These are phyloP conservation scores for Cinclus mexicanus DNA, from an alignment of 2,113 vertebrate genomes.

Conservation along the genomic window DNA sequence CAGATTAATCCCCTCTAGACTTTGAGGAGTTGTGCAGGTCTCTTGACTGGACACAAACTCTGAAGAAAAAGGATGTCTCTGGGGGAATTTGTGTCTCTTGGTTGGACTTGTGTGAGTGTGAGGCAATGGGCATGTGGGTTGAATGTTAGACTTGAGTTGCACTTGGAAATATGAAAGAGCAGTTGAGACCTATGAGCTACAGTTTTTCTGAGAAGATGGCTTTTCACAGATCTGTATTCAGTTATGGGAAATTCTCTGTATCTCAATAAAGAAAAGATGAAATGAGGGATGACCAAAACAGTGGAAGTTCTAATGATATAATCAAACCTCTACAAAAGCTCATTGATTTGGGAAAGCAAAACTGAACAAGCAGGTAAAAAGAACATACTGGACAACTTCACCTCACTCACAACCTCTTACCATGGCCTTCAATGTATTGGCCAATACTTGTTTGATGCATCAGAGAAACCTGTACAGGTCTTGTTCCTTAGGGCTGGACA, in stretches of 20 bases:
- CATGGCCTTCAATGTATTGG: background rate
- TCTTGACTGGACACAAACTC: background rate
- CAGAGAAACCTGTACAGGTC: background rate
- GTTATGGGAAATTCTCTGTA: background rate
- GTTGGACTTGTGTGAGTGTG: background rate
- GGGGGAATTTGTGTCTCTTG: background rate
- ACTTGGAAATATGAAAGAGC: background rate
- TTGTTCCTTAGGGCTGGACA: background rate
- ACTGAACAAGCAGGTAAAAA: background rate
- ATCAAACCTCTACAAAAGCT: background rate
- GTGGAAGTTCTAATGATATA: background rate
- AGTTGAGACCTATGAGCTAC: background rate
- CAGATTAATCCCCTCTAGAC: background rate
- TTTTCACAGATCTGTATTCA: background rate
- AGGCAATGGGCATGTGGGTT: background rate
- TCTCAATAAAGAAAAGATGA: background rate
- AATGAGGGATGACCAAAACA: background rate
- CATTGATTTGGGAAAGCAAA: background rate
- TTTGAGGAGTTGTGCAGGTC: background rate
- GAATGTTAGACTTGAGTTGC: background rate
- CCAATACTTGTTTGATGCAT: background rate
- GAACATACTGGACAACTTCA: background rate
- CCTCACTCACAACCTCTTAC: background rate
- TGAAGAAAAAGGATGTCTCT: background rate
- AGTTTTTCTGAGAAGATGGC: background rate